Conservation (phyloP, 2,113 vertebrate species). For the Arvicanthis niloticus region DNA sequence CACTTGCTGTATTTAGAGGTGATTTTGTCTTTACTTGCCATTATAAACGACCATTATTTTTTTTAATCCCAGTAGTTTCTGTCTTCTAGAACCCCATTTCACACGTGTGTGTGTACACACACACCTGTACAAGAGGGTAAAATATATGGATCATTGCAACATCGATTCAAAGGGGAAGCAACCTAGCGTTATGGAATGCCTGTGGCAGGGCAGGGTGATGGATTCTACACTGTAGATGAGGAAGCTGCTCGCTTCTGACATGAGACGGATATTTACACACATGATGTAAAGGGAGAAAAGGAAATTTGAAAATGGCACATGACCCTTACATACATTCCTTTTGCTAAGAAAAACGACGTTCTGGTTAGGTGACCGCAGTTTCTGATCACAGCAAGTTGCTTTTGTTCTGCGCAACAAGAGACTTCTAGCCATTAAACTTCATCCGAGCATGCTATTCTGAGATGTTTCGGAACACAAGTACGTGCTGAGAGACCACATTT, state of each 20-base stretch:
- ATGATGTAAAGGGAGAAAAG: neutral
- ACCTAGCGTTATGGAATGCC: neutral
- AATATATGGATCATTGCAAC: neutral
- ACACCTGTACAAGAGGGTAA: neutral
- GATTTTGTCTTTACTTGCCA: neutral
- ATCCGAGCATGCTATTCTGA: neutral
- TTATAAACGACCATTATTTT: neutral
- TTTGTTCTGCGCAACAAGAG: neutral
- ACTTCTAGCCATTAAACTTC: neutral
- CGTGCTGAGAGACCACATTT: neutral
- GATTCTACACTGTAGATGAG: neutral
- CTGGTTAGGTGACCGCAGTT: too few species aligned
- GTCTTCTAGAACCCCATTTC: neutral
- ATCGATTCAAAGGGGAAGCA: neutral
- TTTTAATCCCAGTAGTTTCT: neutral
- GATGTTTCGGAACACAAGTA: neutral
- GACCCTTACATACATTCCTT: neutral
- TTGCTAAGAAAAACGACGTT: neutral
- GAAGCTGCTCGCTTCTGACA: neutral
- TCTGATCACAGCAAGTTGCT: neutral
- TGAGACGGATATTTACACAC: neutral
- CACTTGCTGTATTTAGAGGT: too few species aligned
- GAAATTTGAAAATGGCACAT: neutral
- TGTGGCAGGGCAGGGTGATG: neutral
- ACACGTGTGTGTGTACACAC: too few species aligned